A percentile compares a stretch with the other conserved stretches of the same genome.
phyloP scores from a whole-genome alignment of 2,113 vertebrate genomes.

The Psilopsiagon aurifrons region DNA sequence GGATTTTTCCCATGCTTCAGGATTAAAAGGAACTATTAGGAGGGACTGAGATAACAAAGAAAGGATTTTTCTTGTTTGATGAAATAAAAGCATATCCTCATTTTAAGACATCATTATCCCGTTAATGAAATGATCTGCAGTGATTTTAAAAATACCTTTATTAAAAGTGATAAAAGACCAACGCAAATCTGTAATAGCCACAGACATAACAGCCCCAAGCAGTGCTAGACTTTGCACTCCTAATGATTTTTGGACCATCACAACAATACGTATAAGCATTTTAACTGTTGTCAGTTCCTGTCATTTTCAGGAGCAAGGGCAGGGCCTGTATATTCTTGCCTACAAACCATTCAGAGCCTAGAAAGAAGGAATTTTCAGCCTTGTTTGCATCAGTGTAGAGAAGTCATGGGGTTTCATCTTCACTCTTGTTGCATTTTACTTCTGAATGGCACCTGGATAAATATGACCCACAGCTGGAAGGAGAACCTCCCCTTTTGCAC shows the following conservation, averaged over 20 bases:
- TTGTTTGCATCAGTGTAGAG: background rate
- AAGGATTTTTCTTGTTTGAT: background rate
- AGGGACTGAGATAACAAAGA: background rate
- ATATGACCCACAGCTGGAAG: background rate
- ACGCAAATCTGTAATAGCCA: background rate
- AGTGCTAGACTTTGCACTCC: background rate
- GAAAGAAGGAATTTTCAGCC: background rate
- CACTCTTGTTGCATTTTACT: background rate
- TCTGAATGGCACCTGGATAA: background rate
- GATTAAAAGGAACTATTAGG: background rate
- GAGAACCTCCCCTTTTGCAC: background rate
- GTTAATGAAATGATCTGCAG: conserved; percentile 9
- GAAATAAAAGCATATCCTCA: background rate
- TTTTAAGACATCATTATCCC: background rate
- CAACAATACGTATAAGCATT: background rate
- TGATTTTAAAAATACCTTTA: background rate
- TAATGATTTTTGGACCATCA: background rate
- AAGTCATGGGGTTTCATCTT: background rate
- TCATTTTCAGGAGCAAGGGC: background rate
- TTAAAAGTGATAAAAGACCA: background rate
- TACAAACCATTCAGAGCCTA: background rate
- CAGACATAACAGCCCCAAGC: background rate
- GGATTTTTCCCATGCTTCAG: background rate
- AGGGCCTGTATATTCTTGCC: background rate
- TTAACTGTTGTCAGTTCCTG: background rate